These are phyloP conservation scores for Vireo altiloquus DNA, from an alignment of 2,113 vertebrate species.

Conservation along the genomic window DNA sequence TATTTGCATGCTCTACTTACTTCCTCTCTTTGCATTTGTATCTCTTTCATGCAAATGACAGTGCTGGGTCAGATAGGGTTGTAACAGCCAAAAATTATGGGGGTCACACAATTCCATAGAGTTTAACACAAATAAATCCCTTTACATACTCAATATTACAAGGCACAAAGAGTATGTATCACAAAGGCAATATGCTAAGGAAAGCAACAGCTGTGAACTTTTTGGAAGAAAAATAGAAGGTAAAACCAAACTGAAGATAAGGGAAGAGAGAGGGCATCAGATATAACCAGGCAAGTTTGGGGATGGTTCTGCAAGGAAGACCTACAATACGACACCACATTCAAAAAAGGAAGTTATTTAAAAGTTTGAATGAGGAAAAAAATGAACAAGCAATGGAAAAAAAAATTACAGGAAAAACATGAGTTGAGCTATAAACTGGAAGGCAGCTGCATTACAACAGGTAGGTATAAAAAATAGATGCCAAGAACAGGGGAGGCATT, in stretches of 20 bases:
- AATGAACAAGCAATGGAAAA: not conserved
- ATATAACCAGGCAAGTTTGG: not conserved
- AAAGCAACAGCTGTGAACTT: not conserved
- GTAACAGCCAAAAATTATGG: not conserved
- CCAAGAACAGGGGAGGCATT: not conserved
- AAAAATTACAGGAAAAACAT: not conserved
- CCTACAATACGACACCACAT: not conserved
- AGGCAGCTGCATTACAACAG: not conserved
- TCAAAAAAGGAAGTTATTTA: not conserved
- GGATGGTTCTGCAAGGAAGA: not conserved
- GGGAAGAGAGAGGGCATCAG: not conserved
- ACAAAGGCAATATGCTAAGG: not conserved
- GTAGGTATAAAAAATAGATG: not conserved
- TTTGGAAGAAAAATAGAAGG: not conserved
- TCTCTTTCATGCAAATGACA: not conserved
- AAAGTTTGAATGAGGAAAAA: not conserved
- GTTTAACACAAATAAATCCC: not conserved
- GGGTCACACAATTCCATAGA: not conserved
- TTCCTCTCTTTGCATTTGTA: not conserved
- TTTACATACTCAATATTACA: not conserved
- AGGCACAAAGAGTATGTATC: not conserved
- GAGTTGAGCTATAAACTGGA: not conserved
- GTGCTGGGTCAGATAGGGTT: not conserved
- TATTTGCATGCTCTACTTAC: not conserved
- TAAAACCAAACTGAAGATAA: not conserved